A percentile compares a stretch with the other conserved stretches of the same genome.
These are phyloP conservation scores for Chironomus striatipennis DNA, from an alignment of 1,140 invertebrate genomes.

Conservation along the genomic window DNA sequence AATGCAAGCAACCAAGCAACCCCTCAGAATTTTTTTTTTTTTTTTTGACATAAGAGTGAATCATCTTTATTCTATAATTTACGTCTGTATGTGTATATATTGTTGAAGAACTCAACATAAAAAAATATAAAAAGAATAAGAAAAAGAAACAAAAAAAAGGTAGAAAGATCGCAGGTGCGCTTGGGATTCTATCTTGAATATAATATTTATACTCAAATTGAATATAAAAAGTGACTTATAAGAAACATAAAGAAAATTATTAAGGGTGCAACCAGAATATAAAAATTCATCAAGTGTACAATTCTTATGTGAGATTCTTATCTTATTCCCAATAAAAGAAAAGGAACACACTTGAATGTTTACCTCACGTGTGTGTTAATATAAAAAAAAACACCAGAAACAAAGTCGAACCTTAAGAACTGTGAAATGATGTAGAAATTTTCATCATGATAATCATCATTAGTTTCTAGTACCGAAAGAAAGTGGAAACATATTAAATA, in stretches of 20 bases:
- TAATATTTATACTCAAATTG: not conserved
- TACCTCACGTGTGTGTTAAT: not conserved
- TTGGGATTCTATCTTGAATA: not conserved
- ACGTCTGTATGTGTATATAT: too few relatives aligned
- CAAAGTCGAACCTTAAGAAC: not conserved
- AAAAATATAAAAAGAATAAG: not conserved
- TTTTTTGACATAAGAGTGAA: not conserved
- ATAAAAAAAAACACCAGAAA: too few relatives aligned
- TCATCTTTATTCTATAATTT: not conserved
- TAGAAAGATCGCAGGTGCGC: not conserved
- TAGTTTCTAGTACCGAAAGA: not conserved
- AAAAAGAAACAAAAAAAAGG: not conserved
- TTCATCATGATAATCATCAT: too few relatives aligned
- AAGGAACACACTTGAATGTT: not conserved
- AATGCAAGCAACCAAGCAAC: conserved; percentile 11
- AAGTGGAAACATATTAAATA: conserved; percentile 12
- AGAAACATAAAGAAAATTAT: not conserved
- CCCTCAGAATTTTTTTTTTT: too few relatives aligned
- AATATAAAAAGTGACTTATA: not conserved
- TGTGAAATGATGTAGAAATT: not conserved
- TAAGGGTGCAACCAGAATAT: not conserved
- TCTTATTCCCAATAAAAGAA: not conserved
- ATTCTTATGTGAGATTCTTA: not conserved
- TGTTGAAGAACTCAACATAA: not conserved
- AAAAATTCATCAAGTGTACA: not conserved